Percentiles rank a stretch among this genome's conserved stretches.
Conservation (phyloP, 2,797 vertebrate genomes). For the Ispidina picta region DNA sequence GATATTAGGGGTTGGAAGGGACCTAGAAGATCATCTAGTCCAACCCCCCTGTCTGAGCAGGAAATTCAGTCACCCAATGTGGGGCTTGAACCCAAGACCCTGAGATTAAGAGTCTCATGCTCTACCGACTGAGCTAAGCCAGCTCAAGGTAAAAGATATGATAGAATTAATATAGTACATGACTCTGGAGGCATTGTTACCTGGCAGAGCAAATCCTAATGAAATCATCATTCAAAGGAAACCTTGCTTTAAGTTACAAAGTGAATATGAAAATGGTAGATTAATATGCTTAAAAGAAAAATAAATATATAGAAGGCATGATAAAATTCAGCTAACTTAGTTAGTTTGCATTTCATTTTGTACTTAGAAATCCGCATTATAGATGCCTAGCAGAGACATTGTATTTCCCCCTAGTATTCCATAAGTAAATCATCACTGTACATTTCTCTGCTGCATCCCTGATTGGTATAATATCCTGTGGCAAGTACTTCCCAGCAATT, state of each 20-base stretch:
- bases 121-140: too few relatives aligned
- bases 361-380: background rate
- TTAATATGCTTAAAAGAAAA: conserved; percentile 31
- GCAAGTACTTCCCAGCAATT: background rate
- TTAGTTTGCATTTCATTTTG: background rate
- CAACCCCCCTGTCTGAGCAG: too few relatives aligned
- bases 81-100: too few relatives aligned
- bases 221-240: conserved; percentile 55
- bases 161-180: conserved; percentile 49
- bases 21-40: too few relatives aligned
- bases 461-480: background rate
- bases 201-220: conserved; percentile 59
- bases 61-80: too few relatives aligned
- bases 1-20: too few relatives aligned
- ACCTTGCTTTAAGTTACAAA: conserved; percentile 42
- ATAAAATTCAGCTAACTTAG: conserved; percentile 8
- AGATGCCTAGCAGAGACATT: background rate
- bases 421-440: background rate
- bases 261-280: conserved; percentile 40
- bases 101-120: too few relatives aligned
- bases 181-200: background rate
- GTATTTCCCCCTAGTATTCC: background rate
- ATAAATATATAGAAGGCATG: background rate
- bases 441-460: background rate
- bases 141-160: background rate